Conservation (phyloP, 2,113 vertebrate species). For the Oxyura jamaicensis region DNA sequence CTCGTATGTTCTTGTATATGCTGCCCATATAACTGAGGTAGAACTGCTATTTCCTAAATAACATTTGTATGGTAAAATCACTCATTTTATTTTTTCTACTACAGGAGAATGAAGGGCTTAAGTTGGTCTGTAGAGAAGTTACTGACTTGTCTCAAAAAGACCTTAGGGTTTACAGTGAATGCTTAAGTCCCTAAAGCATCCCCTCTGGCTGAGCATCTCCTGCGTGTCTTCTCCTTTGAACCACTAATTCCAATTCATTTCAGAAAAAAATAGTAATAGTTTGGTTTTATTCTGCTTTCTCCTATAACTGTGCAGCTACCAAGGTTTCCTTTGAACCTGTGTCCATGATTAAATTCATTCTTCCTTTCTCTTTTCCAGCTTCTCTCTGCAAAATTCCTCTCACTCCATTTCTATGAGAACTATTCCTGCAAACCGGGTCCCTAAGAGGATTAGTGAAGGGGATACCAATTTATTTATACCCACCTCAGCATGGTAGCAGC, state of each 20-base stretch:
- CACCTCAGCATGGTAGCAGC: background rate
- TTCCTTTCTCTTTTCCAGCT: slow-evolving; percentile 61
- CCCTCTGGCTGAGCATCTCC: background rate
- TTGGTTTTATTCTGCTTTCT: background rate
- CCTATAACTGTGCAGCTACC: background rate
- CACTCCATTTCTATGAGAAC: background rate
- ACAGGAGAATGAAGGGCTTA: background rate
- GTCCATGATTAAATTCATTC: background rate
- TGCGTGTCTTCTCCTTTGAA: background rate
- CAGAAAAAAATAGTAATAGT: background rate
- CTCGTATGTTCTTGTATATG: background rate
- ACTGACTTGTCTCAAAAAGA: background rate
- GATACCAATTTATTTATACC: background rate
- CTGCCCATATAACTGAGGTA: background rate
- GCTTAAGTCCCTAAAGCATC: background rate
- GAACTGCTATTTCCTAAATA: background rate
- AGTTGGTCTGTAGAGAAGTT: background rate
- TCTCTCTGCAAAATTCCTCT: slow-evolving; percentile 22
- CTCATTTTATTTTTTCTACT: background rate
- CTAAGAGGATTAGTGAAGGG: slow-evolving; percentile 12
- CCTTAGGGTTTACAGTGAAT: background rate
- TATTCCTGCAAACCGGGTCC: background rate
- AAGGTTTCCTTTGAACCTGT: background rate
- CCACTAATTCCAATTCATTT: background rate
- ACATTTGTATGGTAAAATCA: background rate